These are phyloP conservation scores for Phoebastria nigripes DNA, from an alignment of 2,797 vertebrate genomes.

Conservation along the genomic window DNA sequence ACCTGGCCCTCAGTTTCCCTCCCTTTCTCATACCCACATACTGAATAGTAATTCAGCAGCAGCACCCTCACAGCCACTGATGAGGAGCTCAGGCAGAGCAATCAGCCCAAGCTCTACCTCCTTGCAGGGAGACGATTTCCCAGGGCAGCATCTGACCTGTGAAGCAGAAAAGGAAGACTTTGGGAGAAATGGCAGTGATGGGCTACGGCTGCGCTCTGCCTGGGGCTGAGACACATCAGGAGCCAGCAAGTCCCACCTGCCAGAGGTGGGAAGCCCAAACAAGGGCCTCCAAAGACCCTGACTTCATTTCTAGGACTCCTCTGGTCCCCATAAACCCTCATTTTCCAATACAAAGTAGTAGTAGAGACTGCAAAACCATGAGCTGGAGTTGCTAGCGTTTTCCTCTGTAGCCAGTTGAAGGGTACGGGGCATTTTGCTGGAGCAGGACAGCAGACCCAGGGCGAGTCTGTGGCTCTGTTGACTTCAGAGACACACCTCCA, in stretches of 20 bases:
- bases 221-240: neutral
- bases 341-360: neutral
- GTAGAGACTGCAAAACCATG: neutral
- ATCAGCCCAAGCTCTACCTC: neutral
- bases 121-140: neutral
- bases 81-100: neutral
- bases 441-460: neutral
- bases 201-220: fast-evolving
- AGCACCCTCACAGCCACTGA: neutral
- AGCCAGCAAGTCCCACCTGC: neutral
- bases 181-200: neutral
- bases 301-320: neutral
- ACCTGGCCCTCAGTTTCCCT: neutral
- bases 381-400: neutral
- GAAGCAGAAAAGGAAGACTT: neutral
- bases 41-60: neutral
- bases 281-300: neutral
- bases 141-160: neutral
- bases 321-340: neutral
- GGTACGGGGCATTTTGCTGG: neutral
- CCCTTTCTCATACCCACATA: neutral
- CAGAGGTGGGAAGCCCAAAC: neutral
- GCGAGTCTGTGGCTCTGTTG: neutral
- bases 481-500: neutral
- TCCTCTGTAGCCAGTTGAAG: neutral